Evolutionary conservation across 2,113 vertebrate genomes (phyloP), one percentile per base, ranked within the genome.

Genomic region (Euleptes europaea): DNA sequence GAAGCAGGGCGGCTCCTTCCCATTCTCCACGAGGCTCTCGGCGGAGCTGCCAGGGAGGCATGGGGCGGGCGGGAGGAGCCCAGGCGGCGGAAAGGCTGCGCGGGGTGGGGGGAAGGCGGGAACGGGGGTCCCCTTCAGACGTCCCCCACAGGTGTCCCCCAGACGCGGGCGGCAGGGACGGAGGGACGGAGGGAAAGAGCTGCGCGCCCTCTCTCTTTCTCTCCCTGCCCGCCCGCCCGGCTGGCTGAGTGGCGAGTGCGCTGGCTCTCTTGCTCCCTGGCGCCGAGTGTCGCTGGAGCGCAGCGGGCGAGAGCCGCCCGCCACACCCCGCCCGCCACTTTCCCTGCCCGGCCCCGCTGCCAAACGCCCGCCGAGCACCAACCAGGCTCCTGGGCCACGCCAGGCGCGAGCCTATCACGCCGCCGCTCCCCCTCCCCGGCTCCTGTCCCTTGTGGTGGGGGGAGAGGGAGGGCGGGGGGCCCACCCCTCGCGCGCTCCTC

Each of bases 241-340:
- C 84, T 77, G 85, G 74, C 26, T 76, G 38, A 78, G 74, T 73
- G 33, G 28, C 71, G 51, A 28, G 88, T 23, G 89, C 47, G 49
- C 63, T 65, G 75, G n/a, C n/a, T n/a, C n/a, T n/a, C n/a, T n/a
- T n/a, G n/a, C n/a, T n/a, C n/a, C n/a, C 44, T 57, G 19, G 28
- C 89, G 71, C 60, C 82, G 0, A 83, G 31, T 84, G 92, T 89
- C 93, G 89, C 89, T 23, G 89, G 83, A 85, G 89, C 5, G 67
- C 72, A 84, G 87, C 88, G 60, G 19, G 26, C n/a, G 19, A 1
- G 83, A 73, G 91, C 65, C 83, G 67, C 86, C 44, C 33, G 66
- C 47, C 77, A 13, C 80, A 11, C 31, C 69, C 44, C 69, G 40
- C 28, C 65, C 49, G 21, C 63, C 47, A 3, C 38, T 38, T 74